Evolutionary conservation across 2,113 vertebrate genomes (phyloP).

Genomic region (Sapayoa aenigma): DNA sequence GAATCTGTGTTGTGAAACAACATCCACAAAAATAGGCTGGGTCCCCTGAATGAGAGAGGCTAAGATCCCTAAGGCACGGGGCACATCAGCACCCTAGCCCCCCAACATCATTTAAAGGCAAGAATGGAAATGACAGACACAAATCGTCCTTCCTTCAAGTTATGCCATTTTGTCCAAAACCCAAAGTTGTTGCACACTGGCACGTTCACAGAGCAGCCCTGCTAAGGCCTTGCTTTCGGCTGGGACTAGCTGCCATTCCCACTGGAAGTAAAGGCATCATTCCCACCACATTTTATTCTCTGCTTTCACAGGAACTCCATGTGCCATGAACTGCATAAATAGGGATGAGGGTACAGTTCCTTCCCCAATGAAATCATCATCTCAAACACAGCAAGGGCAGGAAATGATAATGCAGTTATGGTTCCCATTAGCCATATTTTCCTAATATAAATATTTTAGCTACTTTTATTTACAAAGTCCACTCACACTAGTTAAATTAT

Average conservation of each 20-base stretch:
- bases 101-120: not conserved
- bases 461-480: slow-evolving; percentile 29
- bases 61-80: not conserved
- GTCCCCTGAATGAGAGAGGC: not conserved
- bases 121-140: not conserved
- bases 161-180: not conserved
- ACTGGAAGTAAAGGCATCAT: not conserved
- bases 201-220: not conserved
- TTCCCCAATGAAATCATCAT: not conserved
- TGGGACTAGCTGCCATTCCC: not conserved
- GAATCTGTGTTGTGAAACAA: slow-evolving; percentile 36
- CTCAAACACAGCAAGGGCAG: not conserved
- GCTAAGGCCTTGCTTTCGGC: not conserved
- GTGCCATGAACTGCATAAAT: not conserved
- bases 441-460: slow-evolving; percentile 40
- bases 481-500: not conserved
- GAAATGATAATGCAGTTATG: not conserved
- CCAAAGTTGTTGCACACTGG: not conserved
- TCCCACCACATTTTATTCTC: not conserved
- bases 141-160: not conserved
- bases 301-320: not conserved
- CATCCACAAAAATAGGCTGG: not conserved
- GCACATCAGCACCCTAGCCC: not conserved
- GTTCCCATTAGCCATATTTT: slow-evolving; percentile 5
- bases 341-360: not conserved